phyloP scores from a whole-genome alignment of 2,113 vertebrate species.

The Empidonax alnorum region DNA sequence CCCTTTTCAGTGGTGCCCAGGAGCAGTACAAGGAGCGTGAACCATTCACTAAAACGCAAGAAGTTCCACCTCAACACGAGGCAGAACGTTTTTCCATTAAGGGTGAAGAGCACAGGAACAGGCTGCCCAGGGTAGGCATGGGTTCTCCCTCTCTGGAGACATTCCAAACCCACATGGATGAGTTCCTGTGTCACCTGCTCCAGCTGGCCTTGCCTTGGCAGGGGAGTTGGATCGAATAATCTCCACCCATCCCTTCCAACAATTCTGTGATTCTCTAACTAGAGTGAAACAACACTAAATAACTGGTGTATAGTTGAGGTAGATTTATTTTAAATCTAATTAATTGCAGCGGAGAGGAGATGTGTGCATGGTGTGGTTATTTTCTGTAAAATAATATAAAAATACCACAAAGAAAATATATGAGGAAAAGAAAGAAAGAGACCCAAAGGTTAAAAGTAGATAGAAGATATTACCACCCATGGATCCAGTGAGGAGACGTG shows the following conservation, averaged over 20 bases:
- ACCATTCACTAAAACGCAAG: background rate
- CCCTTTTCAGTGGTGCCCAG: background rate
- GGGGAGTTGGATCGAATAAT: background rate
- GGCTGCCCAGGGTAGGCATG: background rate
- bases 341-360: too few species aligned
- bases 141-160: background rate
- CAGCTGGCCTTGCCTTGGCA: background rate
- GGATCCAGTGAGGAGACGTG: background rate
- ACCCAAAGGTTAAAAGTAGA: background rate
- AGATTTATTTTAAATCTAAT: background rate
- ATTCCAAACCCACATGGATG: background rate
- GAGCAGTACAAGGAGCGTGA: accelerated
- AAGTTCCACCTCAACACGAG: accelerated
- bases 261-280: background rate
- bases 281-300: background rate
- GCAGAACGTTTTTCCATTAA: accelerated
- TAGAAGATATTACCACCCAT: background rate
- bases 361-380: accelerated
- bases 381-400: background rate
- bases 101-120: background rate
- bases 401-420: accelerated
- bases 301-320: too few species aligned
- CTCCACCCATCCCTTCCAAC: background rate
- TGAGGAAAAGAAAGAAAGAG: background rate
- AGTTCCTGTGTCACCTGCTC: background rate